Conservation (phyloP, 2,797 vertebrate genomes). For the Aulostomus chinensis region DNA sequence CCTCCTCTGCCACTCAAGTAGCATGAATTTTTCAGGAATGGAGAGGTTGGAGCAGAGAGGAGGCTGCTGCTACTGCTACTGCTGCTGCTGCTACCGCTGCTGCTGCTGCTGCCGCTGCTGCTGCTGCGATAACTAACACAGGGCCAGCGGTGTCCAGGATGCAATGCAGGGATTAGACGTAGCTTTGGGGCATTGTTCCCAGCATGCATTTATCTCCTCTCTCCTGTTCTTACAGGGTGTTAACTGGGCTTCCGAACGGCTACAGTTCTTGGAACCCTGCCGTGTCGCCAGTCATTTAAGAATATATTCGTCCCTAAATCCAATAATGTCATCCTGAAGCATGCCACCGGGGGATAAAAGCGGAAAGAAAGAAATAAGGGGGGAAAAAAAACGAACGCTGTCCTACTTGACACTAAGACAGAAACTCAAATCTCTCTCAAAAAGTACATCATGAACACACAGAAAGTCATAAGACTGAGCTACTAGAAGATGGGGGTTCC, state of each 20-base stretch:
- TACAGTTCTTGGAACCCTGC: slow-evolving; percentile 8
- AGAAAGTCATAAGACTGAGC: slow-evolving; percentile 27
- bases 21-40: slow-evolving; percentile 35
- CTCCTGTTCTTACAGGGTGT: slow-evolving; percentile 47
- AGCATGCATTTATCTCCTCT: slow-evolving; percentile 55
- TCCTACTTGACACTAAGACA: slow-evolving; percentile 12
- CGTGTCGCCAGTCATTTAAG: slow-evolving; percentile 35
- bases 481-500: slow-evolving; percentile 42
- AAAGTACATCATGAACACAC: slow-evolving; percentile 19
- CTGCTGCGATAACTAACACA: slow-evolving; percentile 40
- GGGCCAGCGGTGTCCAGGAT: slow-evolving; percentile 52
- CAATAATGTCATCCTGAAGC: slow-evolving; percentile 20
- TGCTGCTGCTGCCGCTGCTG: slow-evolving; percentile 30
- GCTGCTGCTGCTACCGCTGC: slow-evolving; percentile 34
- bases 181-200: slow-evolving; percentile 56
- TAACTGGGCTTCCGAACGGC: slow-evolving; percentile 36
- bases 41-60: slow-evolving; percentile 29
- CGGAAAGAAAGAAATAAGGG: no score
- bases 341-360: slow-evolving; percentile 1
- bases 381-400: background rate
- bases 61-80: no score
- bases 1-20: slow-evolving; percentile 27
- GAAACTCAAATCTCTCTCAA: slow-evolving; percentile 23
- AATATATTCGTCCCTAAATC: slow-evolving; percentile 41
- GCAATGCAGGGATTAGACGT: slow-evolving; percentile 51